Evolutionary conservation across 2,888 invertebrate species (phyloP).

Genomic region (Lutraria lutraria): DNA sequence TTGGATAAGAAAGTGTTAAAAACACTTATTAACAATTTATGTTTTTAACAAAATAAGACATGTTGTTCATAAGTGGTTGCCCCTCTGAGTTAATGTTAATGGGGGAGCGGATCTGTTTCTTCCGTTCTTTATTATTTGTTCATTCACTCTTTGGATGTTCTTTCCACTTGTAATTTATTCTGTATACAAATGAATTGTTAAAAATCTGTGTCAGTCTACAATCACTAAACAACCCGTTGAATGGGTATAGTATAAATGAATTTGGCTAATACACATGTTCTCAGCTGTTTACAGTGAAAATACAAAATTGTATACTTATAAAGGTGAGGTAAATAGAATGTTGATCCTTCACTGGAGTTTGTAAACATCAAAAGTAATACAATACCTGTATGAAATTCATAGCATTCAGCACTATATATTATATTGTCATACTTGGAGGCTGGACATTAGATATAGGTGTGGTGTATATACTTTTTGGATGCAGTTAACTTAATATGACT

Average conservation of each 20-base stretch:
- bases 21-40: too few species aligned
- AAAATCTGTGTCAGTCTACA: background rate
- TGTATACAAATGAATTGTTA: background rate
- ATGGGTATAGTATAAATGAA: background rate
- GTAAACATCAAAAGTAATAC: background rate
- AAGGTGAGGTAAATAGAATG: background rate
- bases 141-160: background rate
- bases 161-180: background rate
- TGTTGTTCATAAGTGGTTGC: background rate
- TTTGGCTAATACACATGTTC: background rate
- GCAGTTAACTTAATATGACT: background rate
- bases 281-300: background rate
- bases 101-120: background rate
- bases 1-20: too few species aligned
- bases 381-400: background rate
- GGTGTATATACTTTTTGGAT: background rate
- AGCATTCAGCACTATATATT: background rate
- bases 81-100: background rate
- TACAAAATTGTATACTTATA: background rate
- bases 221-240: background rate
- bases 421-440: background rate
- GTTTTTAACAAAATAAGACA: background rate
- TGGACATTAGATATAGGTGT: background rate
- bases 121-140: background rate
- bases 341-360: slow-evolving; percentile 3